Base-by-base conservation (phyloP, 2,797 vertebrate species). In the Oceanodroma leucorhoa region DNA sequence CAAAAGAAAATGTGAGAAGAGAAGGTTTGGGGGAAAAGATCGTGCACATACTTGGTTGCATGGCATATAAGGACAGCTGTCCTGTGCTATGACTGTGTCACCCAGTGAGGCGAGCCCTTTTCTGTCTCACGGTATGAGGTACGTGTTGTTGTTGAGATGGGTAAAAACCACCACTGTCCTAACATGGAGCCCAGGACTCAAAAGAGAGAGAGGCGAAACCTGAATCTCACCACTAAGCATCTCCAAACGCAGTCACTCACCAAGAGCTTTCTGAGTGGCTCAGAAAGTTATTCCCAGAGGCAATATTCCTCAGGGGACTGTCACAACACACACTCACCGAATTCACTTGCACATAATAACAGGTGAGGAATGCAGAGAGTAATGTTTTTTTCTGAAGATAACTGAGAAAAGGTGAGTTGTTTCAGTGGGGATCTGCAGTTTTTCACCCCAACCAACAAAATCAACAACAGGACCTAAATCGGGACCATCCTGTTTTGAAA, bases 401-500 rank as follows among this genome's bases (percentile, higher is more conserved):
- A 40, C 24, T 53, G 45, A 30, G 30, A 64, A 87, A 88, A 77
- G 10, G 2, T n/a, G 70, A 86, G 20, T 15, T 82, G 29, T 41
- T 85, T 51, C 55, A 53, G 46, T 0, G 4, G 12, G 18, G 67
- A 72, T 51, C 54, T 86, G 36, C 48, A 66, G n/a, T 36, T 91
- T 88, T 88, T 70, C 67, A 55, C 61, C 58, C 78, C 50, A 32
- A 43, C 46, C 82, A 78, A 75, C 38, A 20, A 64, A 91, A 62
- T 36, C 41, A 81, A 34, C 78, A n/a, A 34, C 26, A 90, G 55
- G 70, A 62, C 48, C 58, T 82, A 83, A 75, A 93, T 91, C 53
- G 77, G 62, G 81, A 83, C 66, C n/a, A 26, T 79, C 72, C 67
- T 58, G 55, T 83, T 95, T 90, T 79, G 45, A 91, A 84, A 95